A percentile compares a stretch with the other conserved stretches of the same genome.
Conservation (phyloP, 2,888 invertebrate genomes). For the Camponotus fellah region DNA sequence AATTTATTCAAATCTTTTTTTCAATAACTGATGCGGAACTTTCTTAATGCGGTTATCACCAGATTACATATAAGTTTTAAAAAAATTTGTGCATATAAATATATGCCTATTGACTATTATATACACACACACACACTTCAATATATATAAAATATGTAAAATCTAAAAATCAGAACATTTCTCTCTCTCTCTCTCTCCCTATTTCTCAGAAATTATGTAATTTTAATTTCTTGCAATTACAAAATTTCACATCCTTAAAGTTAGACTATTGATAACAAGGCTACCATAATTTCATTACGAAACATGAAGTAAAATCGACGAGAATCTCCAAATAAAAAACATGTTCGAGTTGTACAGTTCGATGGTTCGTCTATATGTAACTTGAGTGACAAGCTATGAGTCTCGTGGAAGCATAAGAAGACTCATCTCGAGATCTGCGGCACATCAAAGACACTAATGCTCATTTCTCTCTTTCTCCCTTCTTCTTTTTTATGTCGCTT, state of each 20-base stretch:
- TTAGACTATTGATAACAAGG: conserved; percentile 26
- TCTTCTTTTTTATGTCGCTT: conserved; percentile 56
- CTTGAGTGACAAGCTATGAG: conserved; percentile 84
- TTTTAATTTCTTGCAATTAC: conserved; percentile 26
- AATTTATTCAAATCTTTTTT: neutral
- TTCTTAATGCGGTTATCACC: neutral
- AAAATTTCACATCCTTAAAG: neutral
- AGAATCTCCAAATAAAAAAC: conserved; percentile 36
- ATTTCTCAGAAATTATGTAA: neutral
- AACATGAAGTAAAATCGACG: conserved; percentile 46
- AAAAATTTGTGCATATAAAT: neutral
- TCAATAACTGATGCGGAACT: neutral
- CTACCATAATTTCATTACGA: conserved; percentile 61
- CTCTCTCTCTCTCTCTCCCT: neutral
- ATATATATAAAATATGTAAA: neutral
- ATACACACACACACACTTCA: neutral
- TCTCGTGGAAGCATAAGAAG: conserved; percentile 77
- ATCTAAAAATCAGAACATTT: neutral
- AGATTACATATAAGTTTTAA: neutral
- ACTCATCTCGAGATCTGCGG: conserved; percentile 78
- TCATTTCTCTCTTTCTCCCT: conserved; percentile 66
- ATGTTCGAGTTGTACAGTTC: conserved; percentile 77
- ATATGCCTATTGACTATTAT: neutral
- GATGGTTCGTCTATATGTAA: conserved; percentile 80
- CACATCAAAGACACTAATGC: conserved; percentile 83